These are phyloP conservation scores for Coelopa pilipes DNA, from an alignment of 2,888 invertebrate species.

Conservation along the genomic window DNA sequence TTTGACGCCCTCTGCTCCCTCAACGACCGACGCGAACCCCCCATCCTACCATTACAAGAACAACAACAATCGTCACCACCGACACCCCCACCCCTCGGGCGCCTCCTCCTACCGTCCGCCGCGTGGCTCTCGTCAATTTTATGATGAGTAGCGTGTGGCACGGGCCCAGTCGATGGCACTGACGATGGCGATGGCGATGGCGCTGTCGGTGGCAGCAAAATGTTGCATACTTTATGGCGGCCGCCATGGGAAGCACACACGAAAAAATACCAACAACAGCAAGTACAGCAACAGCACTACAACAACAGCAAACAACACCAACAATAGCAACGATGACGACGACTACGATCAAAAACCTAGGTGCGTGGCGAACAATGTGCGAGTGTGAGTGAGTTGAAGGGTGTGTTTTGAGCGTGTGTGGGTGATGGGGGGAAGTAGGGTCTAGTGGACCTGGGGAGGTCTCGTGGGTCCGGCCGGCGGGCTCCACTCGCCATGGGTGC, in stretches of 20 bases:
- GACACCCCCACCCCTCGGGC: too few relatives aligned
- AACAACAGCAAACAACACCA: too few relatives aligned
- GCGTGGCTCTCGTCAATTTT: slow-evolving; percentile 4
- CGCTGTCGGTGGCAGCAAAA: neutral
- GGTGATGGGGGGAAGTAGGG: neutral
- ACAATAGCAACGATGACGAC: neutral
- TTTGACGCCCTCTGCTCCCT: slow-evolving; percentile 17
- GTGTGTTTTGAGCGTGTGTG: neutral
- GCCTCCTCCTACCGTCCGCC: too few relatives aligned
- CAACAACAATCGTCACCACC: too few relatives aligned
- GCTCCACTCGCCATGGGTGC: neutral
- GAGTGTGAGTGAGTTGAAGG: too few relatives aligned
- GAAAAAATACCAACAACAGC: slow-evolving; percentile 21
- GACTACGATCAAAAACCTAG: neutral
- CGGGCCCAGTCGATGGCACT: too few relatives aligned
- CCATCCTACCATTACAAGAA: too few relatives aligned
- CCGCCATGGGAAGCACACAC: slow-evolving; percentile 10
- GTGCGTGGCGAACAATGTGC: slow-evolving; percentile 1
- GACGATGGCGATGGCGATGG: too few relatives aligned
- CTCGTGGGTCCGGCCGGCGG: neutral
- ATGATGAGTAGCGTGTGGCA: slow-evolving; percentile 18
- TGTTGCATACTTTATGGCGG: slow-evolving; percentile 40
- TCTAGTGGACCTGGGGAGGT: too few relatives aligned
- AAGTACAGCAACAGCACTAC: neutral
- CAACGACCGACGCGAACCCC: neutral